Evolutionary conservation across 2,888 invertebrate species (phyloP).

Genomic region (Homarus gammarus): DNA sequence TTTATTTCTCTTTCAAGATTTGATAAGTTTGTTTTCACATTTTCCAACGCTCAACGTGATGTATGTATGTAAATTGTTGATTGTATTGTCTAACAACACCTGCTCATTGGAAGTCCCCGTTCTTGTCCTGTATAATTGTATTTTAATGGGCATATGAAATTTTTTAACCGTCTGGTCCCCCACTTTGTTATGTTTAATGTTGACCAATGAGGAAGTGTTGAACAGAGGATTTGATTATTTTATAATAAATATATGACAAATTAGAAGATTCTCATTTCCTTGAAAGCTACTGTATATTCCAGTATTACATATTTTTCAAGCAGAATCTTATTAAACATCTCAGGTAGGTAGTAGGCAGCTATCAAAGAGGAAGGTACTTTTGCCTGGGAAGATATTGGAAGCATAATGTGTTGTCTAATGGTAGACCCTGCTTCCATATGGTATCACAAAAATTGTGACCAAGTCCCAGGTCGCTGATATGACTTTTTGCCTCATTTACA

Average conservation of each 20-base stretch:
- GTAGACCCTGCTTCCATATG: too few relatives aligned
- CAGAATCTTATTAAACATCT: too few relatives aligned
- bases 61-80: slow-evolving; percentile 75
- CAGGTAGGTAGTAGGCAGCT: too few relatives aligned
- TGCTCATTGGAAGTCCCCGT: slow-evolving; percentile 73
- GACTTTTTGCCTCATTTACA: too few relatives aligned
- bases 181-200: slow-evolving; percentile 72
- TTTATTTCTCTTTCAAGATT: slow-evolving; percentile 72
- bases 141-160: slow-evolving; percentile 71
- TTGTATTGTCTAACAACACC: slow-evolving; percentile 74
- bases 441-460: too few relatives aligned
- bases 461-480: too few relatives aligned
- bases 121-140: slow-evolving; percentile 71
- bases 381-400: too few relatives aligned
- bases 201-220: slow-evolving; percentile 75
- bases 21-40: slow-evolving; percentile 67
- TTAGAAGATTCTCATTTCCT: slow-evolving; percentile 29
- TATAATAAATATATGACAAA: slow-evolving; percentile 75
- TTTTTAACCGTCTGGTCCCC: slow-evolving; percentile 65
- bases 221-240: slow-evolving; percentile 75
- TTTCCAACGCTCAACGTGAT: slow-evolving; percentile 74
- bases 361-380: too few relatives aligned
- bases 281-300: background rate
- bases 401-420: too few relatives aligned
- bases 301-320: slow-evolving; percentile 1